Evolutionary conservation across 2,797 vertebrate genomes (phyloP).

Genomic region (Cynodonichthys magdalenae): DNA sequence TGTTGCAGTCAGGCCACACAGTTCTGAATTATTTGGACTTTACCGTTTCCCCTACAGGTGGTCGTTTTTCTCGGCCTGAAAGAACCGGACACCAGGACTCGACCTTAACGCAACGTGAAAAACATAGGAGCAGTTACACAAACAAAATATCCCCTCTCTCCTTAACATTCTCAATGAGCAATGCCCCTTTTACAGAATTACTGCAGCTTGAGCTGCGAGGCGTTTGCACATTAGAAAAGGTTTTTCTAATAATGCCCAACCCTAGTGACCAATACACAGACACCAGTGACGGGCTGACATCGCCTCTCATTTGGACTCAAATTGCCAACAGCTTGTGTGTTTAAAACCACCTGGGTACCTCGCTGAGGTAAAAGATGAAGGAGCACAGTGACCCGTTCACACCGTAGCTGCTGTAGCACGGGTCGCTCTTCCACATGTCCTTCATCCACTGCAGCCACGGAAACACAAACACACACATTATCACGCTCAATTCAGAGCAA

Average conservation of each 20-base stretch:
- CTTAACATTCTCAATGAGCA: too few relatives aligned
- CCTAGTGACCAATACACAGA: background rate
- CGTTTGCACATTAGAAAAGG: too few relatives aligned
- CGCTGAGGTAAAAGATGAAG: constrained; percentile 89
- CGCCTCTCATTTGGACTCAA: background rate
- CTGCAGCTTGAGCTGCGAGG: too few relatives aligned
- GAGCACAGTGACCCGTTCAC: constrained; percentile 87
- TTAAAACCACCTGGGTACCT: constrained; percentile 33
- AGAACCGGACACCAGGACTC: constrained; percentile 41
- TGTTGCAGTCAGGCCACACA: too few relatives aligned
- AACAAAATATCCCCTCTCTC: background rate
- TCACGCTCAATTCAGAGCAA: background rate
- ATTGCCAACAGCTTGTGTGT: background rate
- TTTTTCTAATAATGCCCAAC: background rate
- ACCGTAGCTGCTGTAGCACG: constrained; percentile 81
- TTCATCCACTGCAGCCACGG: constrained; percentile 34
- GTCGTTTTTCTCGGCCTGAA: constrained; percentile 1
- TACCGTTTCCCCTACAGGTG: background rate
- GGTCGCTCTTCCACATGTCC: constrained; percentile 65
- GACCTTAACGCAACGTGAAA: constrained; percentile 19
- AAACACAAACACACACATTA: background rate
- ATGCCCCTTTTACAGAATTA: too few relatives aligned
- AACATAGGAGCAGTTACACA: background rate
- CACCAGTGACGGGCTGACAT: background rate
- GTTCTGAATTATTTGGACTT: background rate